A percentile compares a stretch with the other conserved stretches of the same genome.
Conservation (phyloP, 2,113 vertebrate genomes). For the human region DNA sequence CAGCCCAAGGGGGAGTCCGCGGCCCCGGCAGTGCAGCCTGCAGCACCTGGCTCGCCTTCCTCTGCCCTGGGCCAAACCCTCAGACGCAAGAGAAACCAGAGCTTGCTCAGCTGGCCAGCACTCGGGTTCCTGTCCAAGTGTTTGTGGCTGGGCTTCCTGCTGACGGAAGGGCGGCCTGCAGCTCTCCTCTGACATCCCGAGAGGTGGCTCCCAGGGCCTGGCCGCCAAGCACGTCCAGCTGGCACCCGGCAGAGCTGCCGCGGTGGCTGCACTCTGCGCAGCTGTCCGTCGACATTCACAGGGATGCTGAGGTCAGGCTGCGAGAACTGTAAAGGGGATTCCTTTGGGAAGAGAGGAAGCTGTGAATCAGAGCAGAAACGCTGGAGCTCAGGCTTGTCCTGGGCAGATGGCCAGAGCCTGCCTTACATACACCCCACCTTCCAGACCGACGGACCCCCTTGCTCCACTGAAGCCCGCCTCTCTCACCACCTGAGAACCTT, state of each 20-base stretch:
- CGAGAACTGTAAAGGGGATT: constrained; percentile 30
- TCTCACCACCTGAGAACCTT: neutral
- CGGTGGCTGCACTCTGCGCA: neutral
- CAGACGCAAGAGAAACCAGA: constrained; percentile 70
- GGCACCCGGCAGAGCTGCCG: constrained; percentile 16
- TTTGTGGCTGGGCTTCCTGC: constrained; percentile 74
- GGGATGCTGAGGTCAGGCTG: constrained; percentile 60
- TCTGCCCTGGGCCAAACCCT: constrained; percentile 64
- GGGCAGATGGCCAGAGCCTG: constrained; percentile 16
- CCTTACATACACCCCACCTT: neutral
- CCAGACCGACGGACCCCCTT: neutral
- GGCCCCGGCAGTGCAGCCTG: neutral
- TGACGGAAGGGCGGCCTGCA: constrained; percentile 67
- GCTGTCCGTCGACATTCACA: constrained; percentile 58
- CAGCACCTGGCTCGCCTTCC: constrained; percentile 70
- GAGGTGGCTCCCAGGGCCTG: constrained; percentile 17
- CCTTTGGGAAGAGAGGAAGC: constrained; percentile 60
- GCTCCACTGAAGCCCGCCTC: neutral
- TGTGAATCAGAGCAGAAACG: constrained; percentile 54
- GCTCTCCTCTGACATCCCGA: constrained; percentile 59
- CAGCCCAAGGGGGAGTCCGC: neutral
- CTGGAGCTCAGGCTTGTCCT: constrained; percentile 31
- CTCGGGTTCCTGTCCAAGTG: constrained; percentile 66
- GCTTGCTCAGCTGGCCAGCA: constrained; percentile 64
- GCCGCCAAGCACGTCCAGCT: constrained; percentile 64